Base-by-base conservation (phyloP, 2,888 invertebrate genomes). In the Troglohyphantes excavatus region DNA sequence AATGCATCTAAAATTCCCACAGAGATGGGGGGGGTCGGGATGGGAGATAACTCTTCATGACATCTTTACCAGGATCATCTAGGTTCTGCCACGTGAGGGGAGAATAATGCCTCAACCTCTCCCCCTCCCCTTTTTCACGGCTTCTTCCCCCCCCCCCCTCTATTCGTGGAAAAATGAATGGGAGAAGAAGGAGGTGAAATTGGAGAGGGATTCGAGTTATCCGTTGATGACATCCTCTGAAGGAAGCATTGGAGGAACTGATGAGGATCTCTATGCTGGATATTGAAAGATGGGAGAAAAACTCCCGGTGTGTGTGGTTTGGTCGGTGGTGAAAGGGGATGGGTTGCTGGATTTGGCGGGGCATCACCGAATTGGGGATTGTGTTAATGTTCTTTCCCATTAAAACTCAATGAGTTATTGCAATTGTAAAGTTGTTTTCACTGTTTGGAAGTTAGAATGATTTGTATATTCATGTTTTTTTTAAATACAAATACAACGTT, bases 21-120 rank as follows among this genome's bases (percentile, higher is more conserved):
- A n/a, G n/a, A n/a, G n/a, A n/a, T n/a, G n/a, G n/a, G n/a, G n/a
- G n/a, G n/a, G n/a, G n/a, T n/a, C n/a, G n/a, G n/a, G n/a, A n/a
- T n/a, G n/a, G 63, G 68, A 23, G 29, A 82, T 88, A 82, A 82
- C 88, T 88, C 88, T 81, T 81, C 82, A 29, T 88, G 88, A 88
- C 88, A 88, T 82, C 88, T 87, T 87, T 87, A 87, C 81, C 73
- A 88, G 82, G 53, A 53, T 53, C 53, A 53, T n/a, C 17, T n/a
- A 53, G 53, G 17, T n/a, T 53, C n/a, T 13, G 5, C 17, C 5
- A 17, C 13, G n/a, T 17, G 53, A 2, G 53, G 53, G 53, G 13
- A 0, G 53, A 53, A 53, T 53, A 53, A 53, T 53, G n/a, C 13
- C 53, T 53, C 33, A 33, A 33, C 33, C 33, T n/a, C n/a, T n/a